Percentiles rank a stretch among this genome's conserved stretches.
Evolutionary conservation across 2,113 vertebrate species (phyloP).

Genomic region (Mellivora capensis): DNA sequence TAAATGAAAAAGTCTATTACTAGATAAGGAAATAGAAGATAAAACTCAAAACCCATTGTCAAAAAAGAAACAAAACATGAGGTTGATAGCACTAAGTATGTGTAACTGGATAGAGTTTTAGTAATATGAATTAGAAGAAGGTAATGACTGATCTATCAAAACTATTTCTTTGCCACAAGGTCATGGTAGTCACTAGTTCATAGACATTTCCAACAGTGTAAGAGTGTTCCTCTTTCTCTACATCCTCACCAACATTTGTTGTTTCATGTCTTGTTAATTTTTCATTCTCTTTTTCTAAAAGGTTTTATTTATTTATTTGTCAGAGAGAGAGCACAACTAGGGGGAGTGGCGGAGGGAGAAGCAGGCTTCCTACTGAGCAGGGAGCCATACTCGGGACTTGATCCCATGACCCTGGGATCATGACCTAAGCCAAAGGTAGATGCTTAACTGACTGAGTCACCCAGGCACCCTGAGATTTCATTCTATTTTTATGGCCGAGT

Average conservation of each 20-base stretch:
- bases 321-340: too few species aligned
- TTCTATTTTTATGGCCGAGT: background rate
- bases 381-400: too few species aligned
- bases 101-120: background rate
- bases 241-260: too few species aligned
- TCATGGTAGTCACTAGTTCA: background rate
- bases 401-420: too few species aligned
- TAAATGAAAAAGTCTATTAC: background rate
- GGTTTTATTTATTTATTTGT: too few species aligned
- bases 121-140: background rate
- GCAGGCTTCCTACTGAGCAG: too few species aligned
- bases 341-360: too few species aligned
- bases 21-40: background rate
- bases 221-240: too few species aligned
- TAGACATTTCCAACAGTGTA: background rate
- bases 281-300: too few species aligned
- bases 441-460: too few species aligned
- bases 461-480: background rate
- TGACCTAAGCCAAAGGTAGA: too few species aligned
- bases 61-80: background rate
- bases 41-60: background rate
- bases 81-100: background rate
- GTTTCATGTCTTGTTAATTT: too few species aligned
- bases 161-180: background rate
- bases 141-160: background rate